A percentile compares a stretch with the other conserved stretches of the same genome.
phyloP scores from a whole-genome alignment of 2,888 invertebrate genomes.

The Acanthoscelides obtectus region DNA sequence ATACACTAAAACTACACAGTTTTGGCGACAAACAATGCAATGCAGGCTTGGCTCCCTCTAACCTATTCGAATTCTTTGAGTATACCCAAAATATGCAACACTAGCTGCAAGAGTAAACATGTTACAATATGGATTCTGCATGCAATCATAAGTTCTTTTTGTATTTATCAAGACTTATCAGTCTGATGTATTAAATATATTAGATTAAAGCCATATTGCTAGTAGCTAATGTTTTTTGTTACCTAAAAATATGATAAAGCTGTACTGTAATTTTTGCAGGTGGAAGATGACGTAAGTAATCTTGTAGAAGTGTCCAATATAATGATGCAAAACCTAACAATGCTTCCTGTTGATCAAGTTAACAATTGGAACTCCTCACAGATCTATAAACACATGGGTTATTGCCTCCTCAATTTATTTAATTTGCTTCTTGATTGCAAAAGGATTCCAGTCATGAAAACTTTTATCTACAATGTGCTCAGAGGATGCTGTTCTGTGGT shows the following conservation, averaged over 20 bases:
- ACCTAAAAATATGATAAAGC: background rate
- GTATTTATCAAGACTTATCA: too few species aligned
- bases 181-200: too few species aligned
- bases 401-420: slow-evolving; percentile 32
- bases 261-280: slow-evolving; percentile 22
- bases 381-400: slow-evolving; percentile 38
- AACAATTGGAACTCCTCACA: slow-evolving; percentile 24
- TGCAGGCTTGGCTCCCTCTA: too few species aligned
- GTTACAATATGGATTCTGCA: too few species aligned
- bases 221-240: background rate
- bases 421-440: slow-evolving; percentile 30
- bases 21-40: too few species aligned
- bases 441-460: slow-evolving; percentile 22
- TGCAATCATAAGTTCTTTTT: too few species aligned
- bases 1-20: too few species aligned
- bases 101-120: too few species aligned
- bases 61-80: too few species aligned
- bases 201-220: background rate
- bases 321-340: slow-evolving; percentile 32
- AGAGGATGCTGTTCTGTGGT: slow-evolving; percentile 28
- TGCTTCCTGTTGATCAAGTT: slow-evolving; percentile 28
- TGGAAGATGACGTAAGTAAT: slow-evolving; percentile 25
- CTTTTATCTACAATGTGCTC: slow-evolving; percentile 31
- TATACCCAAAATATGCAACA: too few species aligned
- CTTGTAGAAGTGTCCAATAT: slow-evolving; percentile 25